Base-by-base conservation (phyloP, 30 jellyfish, hydroid and myxozoan species). In the Chrysaora quinquecirrha region DNA sequence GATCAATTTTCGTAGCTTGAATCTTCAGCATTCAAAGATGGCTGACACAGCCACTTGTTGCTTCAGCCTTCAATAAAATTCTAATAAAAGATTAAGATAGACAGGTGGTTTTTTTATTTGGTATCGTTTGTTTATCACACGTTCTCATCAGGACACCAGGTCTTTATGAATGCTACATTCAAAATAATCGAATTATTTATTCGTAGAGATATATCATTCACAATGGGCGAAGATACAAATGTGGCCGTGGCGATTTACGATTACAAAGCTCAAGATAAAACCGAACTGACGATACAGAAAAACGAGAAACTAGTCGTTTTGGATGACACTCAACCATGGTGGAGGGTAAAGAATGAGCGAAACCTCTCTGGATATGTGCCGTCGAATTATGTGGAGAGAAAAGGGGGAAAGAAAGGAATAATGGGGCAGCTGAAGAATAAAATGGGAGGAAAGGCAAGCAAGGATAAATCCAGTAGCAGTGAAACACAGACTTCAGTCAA, bases 301-400 rank as follows among this genome's bases (percentile, higher is more conserved):
- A 82, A 87, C 73, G 98, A 93, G 73, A 93, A 86, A 43, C 71
- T 93, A 58, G 73, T 71, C 9, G 93, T 93, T 14, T 46, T 93
- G 83, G 98, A 93, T 48, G 98, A 93, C 64, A 76, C 89, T 64
- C 98, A 93, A 48, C 90, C 90, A 27, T 93, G 98, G 98, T 93
- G 98, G 98, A 69, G 86, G 64, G 98, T 93, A 20, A 96, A 93
- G 86, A 93, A 86, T 68, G 98, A 93, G 38, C 65, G 65, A 35
- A 78, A 83, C 27, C 33, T 80, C 50, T 85, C 96, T 18, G 98
- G 98, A 1, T 85, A 76, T 67, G 98, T 93, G 2, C 98, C 98
- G 16, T 93, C 98, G n/a, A 93, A 93, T 70, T 93, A 93, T 32
- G 74, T 93, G n/a, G 85, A 95, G 29, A 83, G 98, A 2, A 93